Percentiles rank a stretch among this genome's conserved stretches.
Conservation (phyloP, 2,797 vertebrate species). For the Nothura maculosa region DNA sequence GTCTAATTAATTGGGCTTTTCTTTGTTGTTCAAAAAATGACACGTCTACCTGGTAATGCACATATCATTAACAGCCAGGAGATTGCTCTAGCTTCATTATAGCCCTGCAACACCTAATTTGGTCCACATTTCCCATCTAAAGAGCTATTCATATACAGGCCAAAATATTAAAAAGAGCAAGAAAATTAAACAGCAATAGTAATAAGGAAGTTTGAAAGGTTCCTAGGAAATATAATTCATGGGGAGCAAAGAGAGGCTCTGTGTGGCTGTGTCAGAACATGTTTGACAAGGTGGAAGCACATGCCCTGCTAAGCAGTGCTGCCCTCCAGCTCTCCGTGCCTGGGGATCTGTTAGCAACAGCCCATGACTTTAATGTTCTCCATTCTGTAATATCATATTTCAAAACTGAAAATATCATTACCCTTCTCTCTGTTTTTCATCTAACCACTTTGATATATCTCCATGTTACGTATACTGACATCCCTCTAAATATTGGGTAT, state of each 20-base stretch:
- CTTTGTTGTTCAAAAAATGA: constrained; percentile 12
- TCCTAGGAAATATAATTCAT: background rate
- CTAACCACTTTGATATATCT: background rate
- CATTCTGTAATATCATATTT: background rate
- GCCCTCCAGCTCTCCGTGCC: background rate
- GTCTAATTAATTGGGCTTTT: background rate
- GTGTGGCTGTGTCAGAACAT: background rate
- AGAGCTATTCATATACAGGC: background rate
- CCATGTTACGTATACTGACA: background rate
- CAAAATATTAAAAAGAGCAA: background rate
- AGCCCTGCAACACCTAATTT: background rate
- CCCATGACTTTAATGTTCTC: background rate
- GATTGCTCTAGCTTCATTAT: background rate
- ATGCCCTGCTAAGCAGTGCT: background rate
- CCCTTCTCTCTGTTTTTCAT: background rate
- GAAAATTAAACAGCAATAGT: constrained; percentile 2
- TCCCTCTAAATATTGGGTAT: background rate
- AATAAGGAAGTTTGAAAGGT: background rate
- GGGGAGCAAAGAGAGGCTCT: background rate
- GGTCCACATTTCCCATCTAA: background rate
- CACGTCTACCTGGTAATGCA: background rate
- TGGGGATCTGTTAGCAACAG: background rate
- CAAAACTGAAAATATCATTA: background rate
- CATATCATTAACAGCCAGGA: background rate
- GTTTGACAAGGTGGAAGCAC: background rate